These are phyloP conservation scores for Brachionus paranguensis DNA, from an alignment of 1,140 invertebrate species.

Conservation along the genomic window DNA sequence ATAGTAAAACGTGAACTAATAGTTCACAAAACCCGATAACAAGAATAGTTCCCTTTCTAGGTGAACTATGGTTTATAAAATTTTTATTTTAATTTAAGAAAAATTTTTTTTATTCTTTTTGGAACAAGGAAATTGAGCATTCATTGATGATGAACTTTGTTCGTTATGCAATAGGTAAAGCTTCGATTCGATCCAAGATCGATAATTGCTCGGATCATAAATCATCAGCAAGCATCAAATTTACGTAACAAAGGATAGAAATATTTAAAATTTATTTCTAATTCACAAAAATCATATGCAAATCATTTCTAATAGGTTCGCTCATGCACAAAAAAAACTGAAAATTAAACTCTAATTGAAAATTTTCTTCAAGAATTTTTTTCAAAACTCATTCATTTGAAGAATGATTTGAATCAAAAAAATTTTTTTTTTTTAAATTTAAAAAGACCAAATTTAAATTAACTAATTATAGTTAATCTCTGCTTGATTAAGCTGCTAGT, in stretches of 20 bases:
- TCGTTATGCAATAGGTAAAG: neutral
- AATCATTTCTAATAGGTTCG: neutral
- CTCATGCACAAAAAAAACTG: neutral
- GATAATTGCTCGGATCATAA: constrained; percentile 5
- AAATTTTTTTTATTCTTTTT: no score
- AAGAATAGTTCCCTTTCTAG: no score
- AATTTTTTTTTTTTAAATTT: neutral
- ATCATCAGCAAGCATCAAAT: neutral
- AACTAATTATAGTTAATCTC: neutral
- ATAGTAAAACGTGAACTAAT: no score
- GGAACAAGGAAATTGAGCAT: neutral
- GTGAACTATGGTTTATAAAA: no score
- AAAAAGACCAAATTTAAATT: neutral
- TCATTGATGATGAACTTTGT: neutral
- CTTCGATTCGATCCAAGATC: neutral
- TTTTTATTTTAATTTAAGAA: no score
- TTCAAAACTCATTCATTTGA: no score
- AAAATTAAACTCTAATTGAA: neutral
- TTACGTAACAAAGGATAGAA: neutral
- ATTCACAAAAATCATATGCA: neutral
- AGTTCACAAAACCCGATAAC: no score
- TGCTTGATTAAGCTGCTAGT: neutral
- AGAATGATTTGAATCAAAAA: no score
- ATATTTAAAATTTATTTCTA: neutral
- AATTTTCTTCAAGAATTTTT: neutral